These are phyloP conservation scores for Schizotus pectinicornis DNA, from an alignment of 2,888 invertebrate species.

Conservation along the genomic window DNA sequence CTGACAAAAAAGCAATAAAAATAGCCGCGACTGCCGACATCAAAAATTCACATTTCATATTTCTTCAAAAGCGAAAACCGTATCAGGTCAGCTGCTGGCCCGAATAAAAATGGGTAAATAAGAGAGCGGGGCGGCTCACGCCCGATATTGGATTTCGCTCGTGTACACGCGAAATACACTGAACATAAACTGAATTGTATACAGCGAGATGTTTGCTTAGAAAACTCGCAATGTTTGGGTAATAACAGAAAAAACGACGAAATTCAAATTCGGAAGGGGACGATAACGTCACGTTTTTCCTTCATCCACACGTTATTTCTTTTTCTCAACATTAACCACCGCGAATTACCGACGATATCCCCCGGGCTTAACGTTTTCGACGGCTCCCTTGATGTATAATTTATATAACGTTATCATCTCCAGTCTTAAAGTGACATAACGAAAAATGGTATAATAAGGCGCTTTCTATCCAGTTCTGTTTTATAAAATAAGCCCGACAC, in stretches of 20 bases:
- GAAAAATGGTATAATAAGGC: slow-evolving; percentile 3
- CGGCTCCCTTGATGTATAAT: slow-evolving; percentile 11
- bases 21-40: slow-evolving; percentile 17
- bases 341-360: not conserved
- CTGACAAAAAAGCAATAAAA: slow-evolving; percentile 21
- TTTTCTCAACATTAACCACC: slow-evolving; percentile 3
- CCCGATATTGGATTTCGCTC: slow-evolving; percentile 28
- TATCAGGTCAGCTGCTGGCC: slow-evolving; percentile 29
- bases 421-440: slow-evolving; percentile 1
- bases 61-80: slow-evolving; percentile 16
- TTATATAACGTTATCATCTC: slow-evolving; percentile 6
- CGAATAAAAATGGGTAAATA: slow-evolving; percentile 33
- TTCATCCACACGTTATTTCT: not conserved
- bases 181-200: slow-evolving; percentile 3
- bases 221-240: not conserved
- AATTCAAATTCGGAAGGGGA: too few species aligned
- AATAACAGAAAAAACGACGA: too few species aligned
- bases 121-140: slow-evolving; percentile 13
- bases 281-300: too few species aligned
- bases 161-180: not conserved
- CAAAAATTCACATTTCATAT: slow-evolving; percentile 33
- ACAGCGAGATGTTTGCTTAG: not conserved
- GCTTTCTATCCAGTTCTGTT: slow-evolving; percentile 5
- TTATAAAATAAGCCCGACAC: slow-evolving; percentile 1
- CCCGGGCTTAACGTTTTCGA: not conserved